Conservation (phyloP, 2,888 invertebrate species). For the Mythimna ferrago region DNA sequence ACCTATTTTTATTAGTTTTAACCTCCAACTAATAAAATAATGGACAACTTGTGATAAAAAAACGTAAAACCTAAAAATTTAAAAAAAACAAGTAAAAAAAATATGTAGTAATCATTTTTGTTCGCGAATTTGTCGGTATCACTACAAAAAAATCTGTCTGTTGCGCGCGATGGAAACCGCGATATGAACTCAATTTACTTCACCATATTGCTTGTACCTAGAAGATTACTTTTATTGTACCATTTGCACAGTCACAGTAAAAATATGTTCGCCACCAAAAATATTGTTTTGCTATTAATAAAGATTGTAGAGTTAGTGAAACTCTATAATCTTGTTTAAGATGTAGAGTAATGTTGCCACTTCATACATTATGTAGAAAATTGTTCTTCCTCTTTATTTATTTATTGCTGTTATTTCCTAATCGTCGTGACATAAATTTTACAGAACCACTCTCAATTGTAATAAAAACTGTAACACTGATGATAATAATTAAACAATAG, state of each 20-base stretch:
- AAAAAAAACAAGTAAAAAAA: background rate
- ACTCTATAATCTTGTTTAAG: too few species aligned
- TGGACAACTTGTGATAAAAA: background rate
- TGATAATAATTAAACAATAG: too few species aligned
- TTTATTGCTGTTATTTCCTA: too few species aligned
- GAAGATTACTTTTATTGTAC: constrained; percentile 40
- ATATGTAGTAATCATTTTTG: background rate
- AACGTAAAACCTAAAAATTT: background rate
- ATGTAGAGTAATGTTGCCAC: too few species aligned
- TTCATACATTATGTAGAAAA: too few species aligned
- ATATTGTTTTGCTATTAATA: too few species aligned
- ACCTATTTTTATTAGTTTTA: background rate
- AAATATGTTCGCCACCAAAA: background rate
- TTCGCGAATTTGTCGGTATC: constrained; percentile 2
- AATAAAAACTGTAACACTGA: too few species aligned
- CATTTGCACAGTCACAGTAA: background rate
- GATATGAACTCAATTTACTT: constrained; percentile 58
- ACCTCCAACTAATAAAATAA: background rate
- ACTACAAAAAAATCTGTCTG: constrained; percentile 15
- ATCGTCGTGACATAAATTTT: too few species aligned
- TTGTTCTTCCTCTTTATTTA: too few species aligned
- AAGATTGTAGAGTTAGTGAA: too few species aligned
- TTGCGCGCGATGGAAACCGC: constrained; percentile 27
- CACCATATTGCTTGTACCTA: constrained; percentile 38
- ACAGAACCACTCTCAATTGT: too few species aligned